Base-by-base conservation (phyloP, 2,113 vertebrate species). In the Crocuta crocuta region DNA sequence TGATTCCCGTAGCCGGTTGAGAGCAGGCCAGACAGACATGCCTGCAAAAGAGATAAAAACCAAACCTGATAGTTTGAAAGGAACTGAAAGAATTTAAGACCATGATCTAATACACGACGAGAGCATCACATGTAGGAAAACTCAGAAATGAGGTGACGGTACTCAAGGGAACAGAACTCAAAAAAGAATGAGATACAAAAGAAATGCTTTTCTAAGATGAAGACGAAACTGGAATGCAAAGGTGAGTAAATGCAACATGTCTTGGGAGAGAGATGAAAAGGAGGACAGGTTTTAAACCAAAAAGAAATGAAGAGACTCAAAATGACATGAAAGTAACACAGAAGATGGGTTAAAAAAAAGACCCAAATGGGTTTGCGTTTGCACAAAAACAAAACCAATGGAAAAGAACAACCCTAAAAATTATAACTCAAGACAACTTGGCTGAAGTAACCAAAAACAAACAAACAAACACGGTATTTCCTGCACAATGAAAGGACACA, bases 81-180 rank as follows among this genome's bases (percentile, higher is more conserved):
- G 11, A 85, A 89, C 23, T 31, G 31, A 73, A 84, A 89, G 24
- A 79, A 71, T 80, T 80, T 90, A 95, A 84, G 70, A 78, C 33
- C 78, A 65, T 50, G 4, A 82, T 43, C 61, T n/a, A 79, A 68
- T 33, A 74, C 11, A 70, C 24, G 13, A 92, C 58, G 43, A 81
- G 31, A 65, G 81, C 58, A 53, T 89, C 43, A 93, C 79, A 92
- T 74, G 66, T 15, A 43, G 65, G 55, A 96, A 71, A 83, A 61
- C 76, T 92, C 82, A 95, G 83, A 88, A 95, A 92, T 10, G 26
- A 92, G 81, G 68, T 15, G 50, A 87, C 0, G n/a, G 45, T 86
- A 87, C 19, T 74, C 7, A 73, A 73, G 55, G 71, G 83, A 94
- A 70, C 35, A 39, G 48, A 88, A 87, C 33, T 74, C 19, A 92